phyloP scores from a whole-genome alignment of 1,140 invertebrate genomes.

The Aphelinus atriplicis region DNA sequence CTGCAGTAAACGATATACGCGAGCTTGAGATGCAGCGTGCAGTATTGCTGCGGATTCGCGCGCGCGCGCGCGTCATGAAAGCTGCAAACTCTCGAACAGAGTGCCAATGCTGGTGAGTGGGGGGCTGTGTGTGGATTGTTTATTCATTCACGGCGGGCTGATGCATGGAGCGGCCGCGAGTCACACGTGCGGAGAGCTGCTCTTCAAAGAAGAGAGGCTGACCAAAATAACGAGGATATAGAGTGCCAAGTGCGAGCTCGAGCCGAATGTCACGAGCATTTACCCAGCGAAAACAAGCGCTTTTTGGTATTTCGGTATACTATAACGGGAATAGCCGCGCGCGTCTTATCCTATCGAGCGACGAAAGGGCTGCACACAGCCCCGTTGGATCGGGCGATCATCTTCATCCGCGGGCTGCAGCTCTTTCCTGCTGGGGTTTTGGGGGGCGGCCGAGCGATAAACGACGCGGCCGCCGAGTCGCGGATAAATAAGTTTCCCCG shows the following conservation, averaged over 20 bases:
- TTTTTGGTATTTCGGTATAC: not conserved
- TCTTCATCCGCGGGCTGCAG: too few relatives aligned
- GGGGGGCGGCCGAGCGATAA: slow-evolving; percentile 29
- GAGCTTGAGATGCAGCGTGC: too few relatives aligned
- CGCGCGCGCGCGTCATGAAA: not conserved
- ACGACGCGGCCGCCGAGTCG: slow-evolving; percentile 31
- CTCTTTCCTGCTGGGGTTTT: too few relatives aligned
- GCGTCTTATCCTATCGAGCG: too few relatives aligned
- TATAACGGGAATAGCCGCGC: slow-evolving; percentile 10
- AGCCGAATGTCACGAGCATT: slow-evolving; percentile 26
- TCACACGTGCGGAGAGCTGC: slow-evolving; percentile 9
- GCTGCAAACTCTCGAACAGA: slow-evolving; percentile 3
- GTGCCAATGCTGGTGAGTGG: not conserved
- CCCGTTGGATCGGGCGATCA: too few relatives aligned
- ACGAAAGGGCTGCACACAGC: too few relatives aligned
- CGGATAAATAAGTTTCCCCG: slow-evolving; percentile 38
- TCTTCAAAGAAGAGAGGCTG: slow-evolving; percentile 42
- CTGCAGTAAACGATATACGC: too few relatives aligned
- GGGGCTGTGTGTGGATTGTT: slow-evolving; percentile 22
- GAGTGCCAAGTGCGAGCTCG: not conserved
- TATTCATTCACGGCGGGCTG: slow-evolving; percentile 32
- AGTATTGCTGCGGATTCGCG: too few relatives aligned
- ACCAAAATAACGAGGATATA: slow-evolving; percentile 31
- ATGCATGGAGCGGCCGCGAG: slow-evolving; percentile 24
- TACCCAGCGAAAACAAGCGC: not conserved